These are phyloP conservation scores for Cheilosia pagana DNA, from an alignment of 2,888 invertebrate genomes.

Conservation along the genomic window DNA sequence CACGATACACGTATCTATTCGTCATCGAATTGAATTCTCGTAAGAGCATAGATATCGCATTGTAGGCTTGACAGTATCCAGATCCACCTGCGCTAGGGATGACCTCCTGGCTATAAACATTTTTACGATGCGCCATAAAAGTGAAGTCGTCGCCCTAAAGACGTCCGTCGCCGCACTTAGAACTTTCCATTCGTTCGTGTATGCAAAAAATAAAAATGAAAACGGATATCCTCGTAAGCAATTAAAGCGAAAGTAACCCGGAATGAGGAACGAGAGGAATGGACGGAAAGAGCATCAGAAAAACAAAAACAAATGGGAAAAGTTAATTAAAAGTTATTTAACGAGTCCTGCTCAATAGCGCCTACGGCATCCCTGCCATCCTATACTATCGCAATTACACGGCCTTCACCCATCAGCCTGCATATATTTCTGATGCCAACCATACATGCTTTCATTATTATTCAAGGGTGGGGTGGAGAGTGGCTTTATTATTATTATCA, in stretches of 20 bases:
- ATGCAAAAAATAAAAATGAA: constrained; percentile 22
- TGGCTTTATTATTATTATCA: constrained; percentile 32
- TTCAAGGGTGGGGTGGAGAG: constrained; percentile 1
- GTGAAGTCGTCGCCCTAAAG: constrained; percentile 50
- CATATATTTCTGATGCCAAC: not conserved
- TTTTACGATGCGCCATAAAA: constrained; percentile 67
- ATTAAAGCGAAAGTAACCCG: constrained; percentile 22
- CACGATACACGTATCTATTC: constrained; percentile 32
- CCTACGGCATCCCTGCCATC: constrained; percentile 32
- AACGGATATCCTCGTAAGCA: constrained; percentile 21
- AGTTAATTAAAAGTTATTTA: constrained; percentile 74
- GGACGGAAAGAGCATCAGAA: constrained; percentile 14
- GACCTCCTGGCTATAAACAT: constrained; percentile 53
- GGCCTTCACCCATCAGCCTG: not conserved
- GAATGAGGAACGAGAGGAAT: not conserved
- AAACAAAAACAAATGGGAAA: constrained; percentile 65
- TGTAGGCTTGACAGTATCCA: not conserved
- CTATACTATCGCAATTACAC: too few species aligned
- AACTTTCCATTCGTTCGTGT: not conserved
- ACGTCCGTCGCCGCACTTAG: constrained; percentile 38
- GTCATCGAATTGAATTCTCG: constrained; percentile 41
- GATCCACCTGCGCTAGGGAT: constrained; percentile 44
- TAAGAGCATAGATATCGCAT: constrained; percentile 41
- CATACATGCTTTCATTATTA: constrained; percentile 21
- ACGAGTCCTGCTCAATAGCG: constrained; percentile 54